These are phyloP conservation scores for Sebastes diploproa DNA, from an alignment of 2,797 vertebrate species.

Conservation along the genomic window DNA sequence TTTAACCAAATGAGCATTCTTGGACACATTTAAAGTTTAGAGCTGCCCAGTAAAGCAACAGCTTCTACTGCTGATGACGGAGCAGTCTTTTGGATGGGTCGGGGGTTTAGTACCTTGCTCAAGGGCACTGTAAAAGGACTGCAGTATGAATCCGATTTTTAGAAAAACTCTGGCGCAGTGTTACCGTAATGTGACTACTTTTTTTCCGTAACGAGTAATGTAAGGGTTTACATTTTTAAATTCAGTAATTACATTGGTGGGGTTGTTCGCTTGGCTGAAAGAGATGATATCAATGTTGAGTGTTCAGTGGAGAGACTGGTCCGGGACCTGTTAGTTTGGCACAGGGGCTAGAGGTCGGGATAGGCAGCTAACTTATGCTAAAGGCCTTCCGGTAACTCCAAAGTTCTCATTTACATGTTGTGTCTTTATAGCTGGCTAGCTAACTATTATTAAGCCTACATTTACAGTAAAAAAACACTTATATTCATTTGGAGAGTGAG, in stretches of 20 bases:
- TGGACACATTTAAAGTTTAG: neutral
- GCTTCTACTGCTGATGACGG: neutral
- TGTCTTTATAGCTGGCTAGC: neutral
- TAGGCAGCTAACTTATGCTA: neutral
- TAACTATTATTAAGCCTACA: neutral
- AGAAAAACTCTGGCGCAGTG: neutral
- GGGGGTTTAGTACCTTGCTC: neutral
- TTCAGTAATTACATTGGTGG: neutral
- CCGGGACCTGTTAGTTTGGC: rapidly evolving
- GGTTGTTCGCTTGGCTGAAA: neutral
- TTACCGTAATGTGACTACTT: neutral
- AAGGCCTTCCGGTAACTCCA: neutral
- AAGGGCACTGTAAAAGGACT: neutral
- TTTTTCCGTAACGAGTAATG: neutral
- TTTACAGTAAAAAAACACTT: neutral
- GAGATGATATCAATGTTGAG: too few relatives aligned
- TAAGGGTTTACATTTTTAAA: rapidly evolving
- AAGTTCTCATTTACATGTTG: neutral
- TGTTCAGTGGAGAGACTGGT: too few relatives aligned
- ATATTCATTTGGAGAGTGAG: neutral
- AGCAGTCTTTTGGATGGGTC: neutral
- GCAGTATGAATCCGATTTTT: neutral
- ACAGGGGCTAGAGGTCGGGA: rapidly evolving
- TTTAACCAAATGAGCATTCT: neutral
- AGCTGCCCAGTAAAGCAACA: constrained; percentile 9